Evolutionary conservation across 2,888 invertebrate genomes (phyloP).

Genomic region (Norana najaformis): DNA sequence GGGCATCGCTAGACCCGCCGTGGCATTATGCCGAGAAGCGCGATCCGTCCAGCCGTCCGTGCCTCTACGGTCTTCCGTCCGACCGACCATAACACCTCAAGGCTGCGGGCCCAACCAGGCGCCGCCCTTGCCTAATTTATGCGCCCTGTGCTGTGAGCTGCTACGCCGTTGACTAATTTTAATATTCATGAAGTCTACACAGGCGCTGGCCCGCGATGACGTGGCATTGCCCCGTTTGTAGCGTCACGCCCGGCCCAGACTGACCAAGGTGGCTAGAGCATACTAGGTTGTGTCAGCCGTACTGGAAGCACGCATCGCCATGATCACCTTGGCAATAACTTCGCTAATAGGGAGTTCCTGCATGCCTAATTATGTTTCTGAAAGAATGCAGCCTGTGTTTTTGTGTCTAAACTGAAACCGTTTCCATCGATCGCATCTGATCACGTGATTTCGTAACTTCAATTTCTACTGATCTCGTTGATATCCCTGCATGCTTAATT

Average conservation of each 20-base stretch:
- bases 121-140: neutral
- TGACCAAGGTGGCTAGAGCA: neutral
- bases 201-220: neutral
- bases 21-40: neutral
- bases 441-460: neutral
- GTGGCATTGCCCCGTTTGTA: neutral
- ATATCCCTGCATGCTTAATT: neutral
- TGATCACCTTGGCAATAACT: neutral
- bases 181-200: neutral
- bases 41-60: neutral
- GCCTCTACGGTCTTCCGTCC: neutral
- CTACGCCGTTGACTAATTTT: neutral
- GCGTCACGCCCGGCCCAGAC: neutral
- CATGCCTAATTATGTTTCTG: neutral
- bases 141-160: neutral
- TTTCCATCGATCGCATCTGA: neutral
- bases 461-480: neutral
- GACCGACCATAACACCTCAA: conserved; percentile 5
- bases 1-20: neutral
- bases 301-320: neutral
- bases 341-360: neutral
- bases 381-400: neutral
- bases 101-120: neutral
- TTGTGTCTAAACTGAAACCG: neutral
- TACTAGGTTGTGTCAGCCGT: neutral